Evolutionary conservation across 2,888 invertebrate species (phyloP), one percentile per base, ranked within the genome.

Genomic region (Linnaemya tessellans): DNA sequence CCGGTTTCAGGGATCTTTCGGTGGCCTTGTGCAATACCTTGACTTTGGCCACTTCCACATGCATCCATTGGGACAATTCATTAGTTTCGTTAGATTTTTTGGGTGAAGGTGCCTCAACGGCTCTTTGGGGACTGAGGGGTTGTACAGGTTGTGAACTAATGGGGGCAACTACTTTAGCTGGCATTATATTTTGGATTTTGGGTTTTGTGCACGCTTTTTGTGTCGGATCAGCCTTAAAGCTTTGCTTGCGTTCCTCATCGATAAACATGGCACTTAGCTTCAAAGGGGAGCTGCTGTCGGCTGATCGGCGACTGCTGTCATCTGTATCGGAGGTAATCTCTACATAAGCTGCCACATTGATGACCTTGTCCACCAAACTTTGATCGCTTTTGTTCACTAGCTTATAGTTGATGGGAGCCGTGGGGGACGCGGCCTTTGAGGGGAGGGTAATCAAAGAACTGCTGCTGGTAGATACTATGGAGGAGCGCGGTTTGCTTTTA

Each of bases 221-320:
- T 68, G 84, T 88, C 68, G 91, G 90, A 88, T 92, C 92, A 10
- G 90, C 90, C 86, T 92, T 92, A 85, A 92, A 92, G 87, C 92
- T 92, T 22, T 92, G 92, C 83, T 92, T 92, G 86, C 92, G 91
- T 87, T 92, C 92, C 84, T 92, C 92, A 84, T 92, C 93, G 49
- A 92, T 92, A 87, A 92, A 92, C 90, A 92, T 92, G 91, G 92
- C 92, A 92, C 91, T 92, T 77, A 92, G 90, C 89, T 92, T 92
- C 15, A 90, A 90, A 71, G 92, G 91, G 74, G 92, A 92, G n/a
- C 79, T 85, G 56, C 82, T 82, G 5, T 89, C 88, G 64, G 92
- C 92, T n/a, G 93, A 92, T 54, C 91, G 90, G 10, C 92, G 91
- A 80, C 92, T 92, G 84, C 93, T 92, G 84, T 93, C 93, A 80